These are phyloP conservation scores for Dasypolia templi DNA, from an alignment of 2,888 invertebrate species.

Conservation along the genomic window DNA sequence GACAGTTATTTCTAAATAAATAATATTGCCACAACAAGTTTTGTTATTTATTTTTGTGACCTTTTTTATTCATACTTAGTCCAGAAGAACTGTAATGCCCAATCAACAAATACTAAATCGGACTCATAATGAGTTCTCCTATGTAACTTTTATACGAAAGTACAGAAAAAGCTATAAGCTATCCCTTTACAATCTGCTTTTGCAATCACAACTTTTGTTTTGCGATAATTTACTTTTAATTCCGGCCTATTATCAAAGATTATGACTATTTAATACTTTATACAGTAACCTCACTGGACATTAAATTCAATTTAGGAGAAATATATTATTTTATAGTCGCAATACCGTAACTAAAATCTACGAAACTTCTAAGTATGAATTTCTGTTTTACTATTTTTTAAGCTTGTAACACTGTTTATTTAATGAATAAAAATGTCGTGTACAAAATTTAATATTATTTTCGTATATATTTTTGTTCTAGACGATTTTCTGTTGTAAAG, in stretches of 20 bases:
- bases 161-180: slow-evolving; percentile 26
- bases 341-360: slow-evolving; percentile 48
- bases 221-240: slow-evolving; percentile 1
- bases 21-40: slow-evolving; percentile 16
- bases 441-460: slow-evolving; percentile 15
- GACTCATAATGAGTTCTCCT: slow-evolving; percentile 2
- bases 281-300: slow-evolving; percentile 23
- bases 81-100: slow-evolving; percentile 19
- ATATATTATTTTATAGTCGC: slow-evolving; percentile 36
- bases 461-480: not conserved
- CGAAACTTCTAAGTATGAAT: slow-evolving; percentile 18
- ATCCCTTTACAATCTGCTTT: not conserved
- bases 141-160: slow-evolving; percentile 26
- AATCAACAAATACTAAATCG: slow-evolving; percentile 7
- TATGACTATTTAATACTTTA: slow-evolving; percentile 36
- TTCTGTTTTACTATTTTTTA: slow-evolving; percentile 1
- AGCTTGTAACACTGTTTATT: slow-evolving; percentile 15
- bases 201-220: slow-evolving; percentile 9
- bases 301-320: slow-evolving; percentile 38
- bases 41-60: not conserved
- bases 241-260: slow-evolving; percentile 6
- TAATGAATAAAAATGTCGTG: slow-evolving; percentile 15
- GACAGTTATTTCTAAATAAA: slow-evolving; percentile 6
- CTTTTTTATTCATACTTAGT: not conserved
- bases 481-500: not conserved